phyloP scores from a whole-genome alignment of 2,888 invertebrate genomes.

The Drosophila affinis region DNA sequence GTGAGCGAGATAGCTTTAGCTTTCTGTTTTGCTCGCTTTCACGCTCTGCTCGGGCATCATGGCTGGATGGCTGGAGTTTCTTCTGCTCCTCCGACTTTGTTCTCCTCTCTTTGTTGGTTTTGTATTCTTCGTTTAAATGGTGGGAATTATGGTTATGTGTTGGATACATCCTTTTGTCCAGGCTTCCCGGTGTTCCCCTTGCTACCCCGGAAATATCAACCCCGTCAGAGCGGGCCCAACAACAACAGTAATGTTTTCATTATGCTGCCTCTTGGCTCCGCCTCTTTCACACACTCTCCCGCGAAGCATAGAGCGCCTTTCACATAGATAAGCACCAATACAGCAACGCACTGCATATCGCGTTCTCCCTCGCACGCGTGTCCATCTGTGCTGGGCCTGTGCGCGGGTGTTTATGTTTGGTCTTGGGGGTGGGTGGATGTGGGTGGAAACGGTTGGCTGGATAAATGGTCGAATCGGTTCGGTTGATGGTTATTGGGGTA shows the following conservation, averaged over 20 bases:
- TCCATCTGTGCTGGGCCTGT: background rate
- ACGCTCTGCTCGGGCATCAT: constrained; percentile 18
- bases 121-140: no score
- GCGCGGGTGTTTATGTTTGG: constrained; percentile 21
- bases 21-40: constrained; percentile 35
- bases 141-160: constrained; percentile 1
- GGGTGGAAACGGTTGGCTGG: constrained; percentile 53
- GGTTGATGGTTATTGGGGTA: constrained; percentile 24
- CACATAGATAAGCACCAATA: constrained; percentile 80
- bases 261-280: constrained; percentile 67
- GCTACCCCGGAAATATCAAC: background rate
- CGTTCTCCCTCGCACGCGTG: background rate
- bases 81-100: background rate
- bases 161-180: background rate
- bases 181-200: background rate
- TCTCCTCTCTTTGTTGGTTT: background rate
- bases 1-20: constrained; percentile 47
- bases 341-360: constrained; percentile 27
- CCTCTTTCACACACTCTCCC: constrained; percentile 57
- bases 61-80: constrained; percentile 39
- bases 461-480: constrained; percentile 5
- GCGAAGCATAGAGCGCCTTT: constrained; percentile 17
- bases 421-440: constrained; percentile 22
- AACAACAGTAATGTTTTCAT: constrained; percentile 17
- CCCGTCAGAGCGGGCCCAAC: background rate